Percentiles rank a stretch among this genome's conserved stretches.
phyloP scores from a whole-genome alignment of 2,888 invertebrate species.

The Anthophora plumipes region DNA sequence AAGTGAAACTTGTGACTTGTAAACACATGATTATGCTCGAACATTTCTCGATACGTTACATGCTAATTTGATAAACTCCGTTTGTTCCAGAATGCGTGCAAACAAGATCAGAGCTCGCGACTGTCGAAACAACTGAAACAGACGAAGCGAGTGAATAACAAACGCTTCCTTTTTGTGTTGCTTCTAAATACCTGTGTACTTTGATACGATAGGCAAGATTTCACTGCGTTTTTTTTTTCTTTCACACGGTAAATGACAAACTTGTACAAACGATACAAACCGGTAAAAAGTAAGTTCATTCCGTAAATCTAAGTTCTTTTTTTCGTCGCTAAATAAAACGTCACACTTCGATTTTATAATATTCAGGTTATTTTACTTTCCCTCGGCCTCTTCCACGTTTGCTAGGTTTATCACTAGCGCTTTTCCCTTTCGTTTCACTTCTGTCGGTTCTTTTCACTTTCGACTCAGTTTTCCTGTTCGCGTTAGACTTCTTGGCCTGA shows the following conservation, averaged over 20 bases:
- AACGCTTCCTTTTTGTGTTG: slow-evolving; percentile 5
- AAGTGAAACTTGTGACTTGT: too few relatives aligned
- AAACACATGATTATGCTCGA: too few relatives aligned
- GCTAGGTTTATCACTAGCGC: slow-evolving; percentile 51
- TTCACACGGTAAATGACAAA: background rate
- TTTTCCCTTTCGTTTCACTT: slow-evolving; percentile 59
- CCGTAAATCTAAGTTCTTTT: slow-evolving; percentile 4
- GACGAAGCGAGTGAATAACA: slow-evolving; percentile 13
- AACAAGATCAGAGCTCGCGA: slow-evolving; percentile 61
- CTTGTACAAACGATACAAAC: slow-evolving; percentile 13
- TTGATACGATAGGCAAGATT: too few relatives aligned
- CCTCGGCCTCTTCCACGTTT: slow-evolving; percentile 77
- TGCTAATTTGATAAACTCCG: slow-evolving; percentile 16
- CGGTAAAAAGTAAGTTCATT: slow-evolving; percentile 6
- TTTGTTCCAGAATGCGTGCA: slow-evolving; percentile 68
- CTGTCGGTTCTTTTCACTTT: slow-evolving; percentile 58
- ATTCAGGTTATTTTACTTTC: slow-evolving; percentile 69
- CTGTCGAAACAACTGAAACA: slow-evolving; percentile 19
- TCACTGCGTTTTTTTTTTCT: too few relatives aligned
- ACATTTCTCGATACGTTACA: slow-evolving; percentile 4
- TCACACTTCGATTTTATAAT: slow-evolving; percentile 36
- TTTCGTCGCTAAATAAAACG: slow-evolving; percentile 47
- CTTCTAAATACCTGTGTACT: background rate
- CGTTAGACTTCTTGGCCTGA: slow-evolving; percentile 74
- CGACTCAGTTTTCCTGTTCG: slow-evolving; percentile 60